Evolutionary conservation across 2,888 invertebrate genomes (phyloP).

Genomic region (Monochamus alternatus): DNA sequence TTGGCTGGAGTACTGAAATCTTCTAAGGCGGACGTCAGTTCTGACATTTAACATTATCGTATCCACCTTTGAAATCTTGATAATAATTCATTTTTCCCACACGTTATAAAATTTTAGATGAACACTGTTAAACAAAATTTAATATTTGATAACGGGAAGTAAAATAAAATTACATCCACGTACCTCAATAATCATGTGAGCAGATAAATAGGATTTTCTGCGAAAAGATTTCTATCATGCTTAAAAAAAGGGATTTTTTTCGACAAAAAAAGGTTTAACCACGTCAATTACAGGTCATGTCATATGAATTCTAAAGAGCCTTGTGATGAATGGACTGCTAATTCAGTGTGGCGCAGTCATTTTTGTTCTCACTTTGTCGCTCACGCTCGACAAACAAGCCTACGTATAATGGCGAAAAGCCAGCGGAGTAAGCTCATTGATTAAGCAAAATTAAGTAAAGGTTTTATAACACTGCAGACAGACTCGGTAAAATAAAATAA

Average conservation of each 20-base stretch:
- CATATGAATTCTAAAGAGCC: slow-evolving; percentile 22
- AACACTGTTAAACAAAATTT: no score
- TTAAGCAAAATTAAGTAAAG: slow-evolving; percentile 1
- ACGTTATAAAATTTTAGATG: no score
- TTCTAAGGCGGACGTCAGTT: no score
- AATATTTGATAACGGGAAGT: no score
- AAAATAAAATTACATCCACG: no score
- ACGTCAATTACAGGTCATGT: slow-evolving; percentile 27
- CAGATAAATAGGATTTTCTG: not conserved
- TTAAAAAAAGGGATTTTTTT: not conserved
- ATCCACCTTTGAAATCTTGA: no score
- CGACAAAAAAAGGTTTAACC: slow-evolving; percentile 18
- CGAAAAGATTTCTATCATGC: not conserved
- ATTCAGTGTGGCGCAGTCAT: slow-evolving; percentile 19
- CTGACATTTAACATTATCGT: no score
- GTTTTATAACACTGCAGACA: not conserved
- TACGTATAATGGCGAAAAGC: slow-evolving; percentile 11
- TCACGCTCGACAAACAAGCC: not conserved
- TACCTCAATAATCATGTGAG: not conserved
- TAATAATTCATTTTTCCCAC: no score
- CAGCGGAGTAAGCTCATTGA: slow-evolving; percentile 9
- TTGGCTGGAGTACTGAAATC: no score
- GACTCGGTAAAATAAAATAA: not conserved
- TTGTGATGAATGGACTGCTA: slow-evolving; percentile 21
- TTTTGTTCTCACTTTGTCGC: not conserved